Base-by-base conservation (phyloP, 2,797 vertebrate genomes). In the Clarias pachynema region DNA sequence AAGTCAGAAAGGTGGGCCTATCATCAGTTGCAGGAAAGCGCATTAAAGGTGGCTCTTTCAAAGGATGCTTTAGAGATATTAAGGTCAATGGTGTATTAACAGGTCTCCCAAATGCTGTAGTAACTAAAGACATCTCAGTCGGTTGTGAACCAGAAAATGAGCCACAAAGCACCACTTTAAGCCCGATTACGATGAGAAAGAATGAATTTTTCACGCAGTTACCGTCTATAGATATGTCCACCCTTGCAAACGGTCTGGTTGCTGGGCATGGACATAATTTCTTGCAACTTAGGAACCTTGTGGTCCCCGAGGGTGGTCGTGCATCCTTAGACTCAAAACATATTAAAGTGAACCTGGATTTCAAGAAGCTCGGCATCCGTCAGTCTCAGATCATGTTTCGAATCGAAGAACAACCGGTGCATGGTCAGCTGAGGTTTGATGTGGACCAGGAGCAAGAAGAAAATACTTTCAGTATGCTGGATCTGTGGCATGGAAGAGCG, bases 61-160 rank as follows among this genome's bases (percentile, higher is more conserved):
- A 96, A 93, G 97, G 97, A 82, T 99, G 97, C 89, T 91, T 99
- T 80, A 96, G 92, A 90, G 93, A 95, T 83, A 92, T 98, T 85
- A 94, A 94, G 91, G 88, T 94, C 70, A 97, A 94, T 79, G 89
- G 92, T 56, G 91, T 95, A 73, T 96, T 94, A 78, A 94, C 92
- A 84, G 95, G 96, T 0, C 93, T 99, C 53, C 96, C 94, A 77
- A 93, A 94, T 88, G 95, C 95, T 31, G 70, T 97, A 5, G 95
- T 97, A 85, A 97, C 96, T 59, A 97, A 96, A 90, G 97, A 98
- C 89, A 92, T 98, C 91, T 97, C 97, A 70, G 95, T 95, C 75
- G 97, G 97, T n/a, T 99, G 96, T 92, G 96, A 96, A 91, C 94
- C 88, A 5, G 94, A 95, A 85, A 95, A 89, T 80, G 85, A 89